A percentile compares a stretch with the other conserved stretches of the same genome.
phyloP scores from a whole-genome alignment of 2,888 invertebrate genomes.

The Lasiommata megera region DNA sequence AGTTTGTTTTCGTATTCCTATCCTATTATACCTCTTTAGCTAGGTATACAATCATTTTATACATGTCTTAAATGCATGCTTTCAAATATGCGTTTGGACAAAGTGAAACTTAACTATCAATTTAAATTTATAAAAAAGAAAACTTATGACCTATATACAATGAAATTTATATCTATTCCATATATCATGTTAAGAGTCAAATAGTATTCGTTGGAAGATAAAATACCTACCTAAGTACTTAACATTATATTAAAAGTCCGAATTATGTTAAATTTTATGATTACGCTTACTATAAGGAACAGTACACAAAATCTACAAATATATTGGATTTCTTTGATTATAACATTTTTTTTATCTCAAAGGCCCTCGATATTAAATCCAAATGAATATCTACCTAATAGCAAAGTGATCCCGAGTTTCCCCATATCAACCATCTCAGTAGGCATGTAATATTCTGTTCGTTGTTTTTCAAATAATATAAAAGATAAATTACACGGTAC shows the following conservation, averaged over 20 bases:
- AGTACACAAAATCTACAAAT: too few species aligned
- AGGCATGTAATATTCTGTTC: too few species aligned
- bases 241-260: not conserved
- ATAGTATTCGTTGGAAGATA: not conserved
- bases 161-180: not conserved
- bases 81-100: not conserved
- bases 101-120: not conserved
- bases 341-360: too few species aligned
- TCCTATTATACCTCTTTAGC: not conserved
- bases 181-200: not conserved
- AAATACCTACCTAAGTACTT: not conserved
- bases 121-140: not conserved
- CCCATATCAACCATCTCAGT: too few species aligned
- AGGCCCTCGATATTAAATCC: too few species aligned
- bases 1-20: constrained; percentile 5
- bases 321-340: too few species aligned
- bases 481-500: too few species aligned
- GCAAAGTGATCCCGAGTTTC: too few species aligned
- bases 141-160: not conserved
- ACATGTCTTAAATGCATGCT: constrained; percentile 8
- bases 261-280: too few species aligned
- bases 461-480: too few species aligned
- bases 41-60: not conserved
- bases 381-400: too few species aligned
- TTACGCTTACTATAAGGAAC: too few species aligned